These are phyloP conservation scores for Myiotriccus ornatus DNA, from an alignment of 2,797 vertebrate genomes.

Conservation along the genomic window DNA sequence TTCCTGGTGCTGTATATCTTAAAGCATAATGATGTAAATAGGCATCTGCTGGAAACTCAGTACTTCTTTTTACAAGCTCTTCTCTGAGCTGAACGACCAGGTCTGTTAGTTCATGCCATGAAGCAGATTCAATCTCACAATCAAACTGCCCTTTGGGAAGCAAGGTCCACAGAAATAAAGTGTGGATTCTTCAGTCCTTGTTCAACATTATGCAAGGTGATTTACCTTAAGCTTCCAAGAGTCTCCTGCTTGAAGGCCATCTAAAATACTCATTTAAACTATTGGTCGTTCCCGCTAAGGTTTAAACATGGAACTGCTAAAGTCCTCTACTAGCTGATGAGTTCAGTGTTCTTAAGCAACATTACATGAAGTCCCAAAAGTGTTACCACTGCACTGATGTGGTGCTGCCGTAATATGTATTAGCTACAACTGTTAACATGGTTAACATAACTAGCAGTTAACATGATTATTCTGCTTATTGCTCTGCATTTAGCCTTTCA, in stretches of 20 bases:
- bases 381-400: accelerated
- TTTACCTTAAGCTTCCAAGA: neutral
- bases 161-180: neutral
- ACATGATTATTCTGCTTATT: neutral
- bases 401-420: neutral
- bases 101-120: neutral
- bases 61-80: neutral
- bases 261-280: neutral
- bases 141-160: neutral
- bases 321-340: neutral
- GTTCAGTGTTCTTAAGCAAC: neutral
- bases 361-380: neutral
- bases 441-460: neutral
- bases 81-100: neutral
- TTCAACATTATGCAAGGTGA: neutral
- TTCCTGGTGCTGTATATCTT: neutral
- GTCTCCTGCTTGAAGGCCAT: neutral
- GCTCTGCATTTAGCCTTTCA: neutral
- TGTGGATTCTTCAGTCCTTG: neutral
- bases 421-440: neutral
- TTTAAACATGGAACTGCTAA: neutral
- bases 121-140: neutral
- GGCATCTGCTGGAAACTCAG: neutral
- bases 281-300: neutral
- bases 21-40: neutral